These are phyloP conservation scores for Holocentrus rufus DNA, from an alignment of 2,797 vertebrate genomes.

Conservation along the genomic window DNA sequence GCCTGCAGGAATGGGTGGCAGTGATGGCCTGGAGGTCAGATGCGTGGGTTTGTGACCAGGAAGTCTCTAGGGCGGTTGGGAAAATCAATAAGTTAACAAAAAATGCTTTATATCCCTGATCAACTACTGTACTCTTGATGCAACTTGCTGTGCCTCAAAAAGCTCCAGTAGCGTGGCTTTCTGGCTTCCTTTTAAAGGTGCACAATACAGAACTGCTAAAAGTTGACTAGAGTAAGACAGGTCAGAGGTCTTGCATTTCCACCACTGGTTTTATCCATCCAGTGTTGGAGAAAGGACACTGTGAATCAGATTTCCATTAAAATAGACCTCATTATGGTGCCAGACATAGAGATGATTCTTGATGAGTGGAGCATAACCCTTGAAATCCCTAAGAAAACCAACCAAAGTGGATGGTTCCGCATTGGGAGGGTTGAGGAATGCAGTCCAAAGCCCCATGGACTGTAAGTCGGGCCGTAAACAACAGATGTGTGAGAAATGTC, in stretches of 20 bases:
- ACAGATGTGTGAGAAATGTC: slow-evolving; percentile 63
- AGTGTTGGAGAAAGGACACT: neutral
- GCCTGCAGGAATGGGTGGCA: too few relatives aligned
- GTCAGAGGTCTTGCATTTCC: neutral
- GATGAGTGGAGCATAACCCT: neutral
- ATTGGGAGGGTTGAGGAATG: slow-evolving; percentile 8
- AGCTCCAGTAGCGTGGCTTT: neutral
- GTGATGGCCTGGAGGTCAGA: slow-evolving; percentile 3
- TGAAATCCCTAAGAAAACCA: slow-evolving; percentile 22
- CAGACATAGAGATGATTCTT: too few relatives aligned
- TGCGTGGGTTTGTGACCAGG: neutral
- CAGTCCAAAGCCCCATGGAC: slow-evolving; percentile 23
- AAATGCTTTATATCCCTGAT: neutral
- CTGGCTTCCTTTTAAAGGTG: neutral
- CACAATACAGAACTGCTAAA: too few relatives aligned
- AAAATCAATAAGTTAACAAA: neutral
- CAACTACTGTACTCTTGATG: neutral
- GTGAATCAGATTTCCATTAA: slow-evolving; percentile 1
- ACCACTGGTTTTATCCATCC: neutral
- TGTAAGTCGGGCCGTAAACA: slow-evolving; percentile 50
- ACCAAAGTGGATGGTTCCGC: slow-evolving; percentile 5
- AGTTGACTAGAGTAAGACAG: neutral
- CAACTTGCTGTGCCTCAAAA: neutral
- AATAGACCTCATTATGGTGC: neutral
- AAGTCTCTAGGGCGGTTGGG: neutral